Percentiles rank a stretch among this genome's conserved stretches.
phyloP scores from a whole-genome alignment of 2,888 invertebrate species.

The Trichopria drosophilae region DNA sequence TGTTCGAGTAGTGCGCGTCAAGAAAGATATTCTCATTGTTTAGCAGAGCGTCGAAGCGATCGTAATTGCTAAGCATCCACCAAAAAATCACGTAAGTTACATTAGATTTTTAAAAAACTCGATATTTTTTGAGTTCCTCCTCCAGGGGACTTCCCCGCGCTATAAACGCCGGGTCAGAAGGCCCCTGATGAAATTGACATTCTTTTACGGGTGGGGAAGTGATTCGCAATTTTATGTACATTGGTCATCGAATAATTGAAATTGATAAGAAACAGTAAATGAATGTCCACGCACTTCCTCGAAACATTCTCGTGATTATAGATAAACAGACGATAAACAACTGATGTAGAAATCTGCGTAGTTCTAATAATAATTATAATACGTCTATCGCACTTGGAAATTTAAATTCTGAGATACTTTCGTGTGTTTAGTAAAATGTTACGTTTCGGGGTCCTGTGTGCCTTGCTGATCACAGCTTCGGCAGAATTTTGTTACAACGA shows the following conservation, averaged over 20 bases:
- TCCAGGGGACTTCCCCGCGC: too few species aligned
- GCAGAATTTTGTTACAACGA: conserved; percentile 68
- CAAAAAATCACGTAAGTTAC: too few species aligned
- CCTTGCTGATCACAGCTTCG: conserved; percentile 61
- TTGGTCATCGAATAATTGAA: too few species aligned
- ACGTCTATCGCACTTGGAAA: background rate
- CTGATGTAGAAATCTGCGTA: background rate
- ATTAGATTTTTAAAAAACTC: too few species aligned
- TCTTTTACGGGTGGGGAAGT: too few species aligned
- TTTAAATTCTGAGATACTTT: conserved; percentile 3
- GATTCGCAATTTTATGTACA: too few species aligned
- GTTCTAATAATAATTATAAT: background rate
- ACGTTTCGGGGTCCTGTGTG: conserved; percentile 61
- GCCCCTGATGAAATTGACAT: too few species aligned
- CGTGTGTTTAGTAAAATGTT: conserved; percentile 63
- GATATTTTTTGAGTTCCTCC: too few species aligned
- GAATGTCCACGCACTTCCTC: conserved; percentile 22
- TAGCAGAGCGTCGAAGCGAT: conserved; percentile 57
- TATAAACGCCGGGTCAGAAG: too few species aligned
- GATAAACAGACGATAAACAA: conserved; percentile 14
- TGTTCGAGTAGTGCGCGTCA: background rate
- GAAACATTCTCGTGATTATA: conserved; percentile 10
- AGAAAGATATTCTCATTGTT: conserved; percentile 40
- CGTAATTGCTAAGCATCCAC: conserved; percentile 50
- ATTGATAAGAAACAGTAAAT: too few species aligned